Evolutionary conservation across 53 echinoderm and acorn worm genomes (phyloP).

Genomic region (Crossaster papposus): DNA sequence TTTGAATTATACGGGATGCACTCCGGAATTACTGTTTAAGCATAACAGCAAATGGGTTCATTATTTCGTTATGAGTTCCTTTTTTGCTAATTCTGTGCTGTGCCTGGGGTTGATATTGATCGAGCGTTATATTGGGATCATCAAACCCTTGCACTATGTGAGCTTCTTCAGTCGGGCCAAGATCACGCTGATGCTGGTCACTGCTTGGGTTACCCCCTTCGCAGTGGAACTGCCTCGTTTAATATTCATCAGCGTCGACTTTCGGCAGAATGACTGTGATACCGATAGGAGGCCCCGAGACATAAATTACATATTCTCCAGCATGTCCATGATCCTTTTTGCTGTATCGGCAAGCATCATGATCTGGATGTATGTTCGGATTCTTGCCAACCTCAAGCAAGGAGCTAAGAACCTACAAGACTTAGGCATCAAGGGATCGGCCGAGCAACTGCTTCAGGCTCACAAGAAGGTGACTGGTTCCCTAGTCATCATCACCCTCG

Average conservation of each 20-base stretch:
- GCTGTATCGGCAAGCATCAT: background rate
- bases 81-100: slow-evolving; percentile 40
- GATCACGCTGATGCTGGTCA: background rate
- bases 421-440: slow-evolving; percentile 12
- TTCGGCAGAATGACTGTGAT: background rate
- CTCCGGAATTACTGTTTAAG: background rate
- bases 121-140: slow-evolving; percentile 45
- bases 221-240: background rate
- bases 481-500: slow-evolving; percentile 15
- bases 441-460: slow-evolving; percentile 22
- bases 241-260: background rate
- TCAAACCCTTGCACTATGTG: slow-evolving; percentile 22
- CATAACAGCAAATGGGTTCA: background rate
- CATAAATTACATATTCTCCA: background rate
- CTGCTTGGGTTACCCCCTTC: background rate
- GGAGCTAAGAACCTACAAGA: slow-evolving; percentile 15
- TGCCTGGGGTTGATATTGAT: slow-evolving; percentile 11
- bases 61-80: background rate
- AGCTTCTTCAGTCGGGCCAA: slow-evolving; percentile 11
- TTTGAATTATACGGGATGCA: background rate
- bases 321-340: background rate
- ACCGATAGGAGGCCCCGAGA: no score
- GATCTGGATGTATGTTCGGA: slow-evolving; percentile 29
- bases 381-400: slow-evolving; percentile 29
- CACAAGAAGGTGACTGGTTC: slow-evolving; percentile 33